These are phyloP conservation scores for Gibbula magus DNA, from an alignment of 2,888 invertebrate species.

Conservation along the genomic window DNA sequence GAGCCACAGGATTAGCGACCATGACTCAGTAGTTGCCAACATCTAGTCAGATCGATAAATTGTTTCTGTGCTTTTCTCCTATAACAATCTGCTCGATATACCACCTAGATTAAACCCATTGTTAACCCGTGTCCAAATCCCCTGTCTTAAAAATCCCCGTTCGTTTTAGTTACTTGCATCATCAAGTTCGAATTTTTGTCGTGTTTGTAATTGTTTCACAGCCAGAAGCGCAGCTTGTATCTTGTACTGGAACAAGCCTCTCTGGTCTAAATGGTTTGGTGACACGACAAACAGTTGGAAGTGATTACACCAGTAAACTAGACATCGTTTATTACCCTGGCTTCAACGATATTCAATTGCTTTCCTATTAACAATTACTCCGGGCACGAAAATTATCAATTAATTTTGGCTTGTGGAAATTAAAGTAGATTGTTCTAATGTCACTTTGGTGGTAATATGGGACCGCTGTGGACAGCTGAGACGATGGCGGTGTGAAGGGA, in stretches of 20 bases:
- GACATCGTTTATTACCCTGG: background rate
- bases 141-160: background rate
- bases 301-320: constrained; percentile 2
- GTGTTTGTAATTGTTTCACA: background rate
- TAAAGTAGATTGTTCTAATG: constrained; percentile 13
- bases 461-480: background rate
- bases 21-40: background rate
- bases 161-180: background rate
- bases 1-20: background rate
- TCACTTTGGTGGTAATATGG: background rate
- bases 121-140: background rate
- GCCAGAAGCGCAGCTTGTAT: background rate
- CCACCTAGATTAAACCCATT: no score
- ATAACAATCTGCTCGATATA: no score
- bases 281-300: background rate
- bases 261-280: background rate
- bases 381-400: constrained; percentile 5
- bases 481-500: background rate
- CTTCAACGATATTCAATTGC: constrained; percentile 11
- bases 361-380: constrained; percentile 9
- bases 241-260: background rate
- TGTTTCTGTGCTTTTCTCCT: no score
- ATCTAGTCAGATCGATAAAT: no score
- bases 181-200: background rate
- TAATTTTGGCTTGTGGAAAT: constrained; percentile 10